Evolutionary conservation across 2,113 vertebrate species (phyloP).

Genomic region (Puma concolor): DNA sequence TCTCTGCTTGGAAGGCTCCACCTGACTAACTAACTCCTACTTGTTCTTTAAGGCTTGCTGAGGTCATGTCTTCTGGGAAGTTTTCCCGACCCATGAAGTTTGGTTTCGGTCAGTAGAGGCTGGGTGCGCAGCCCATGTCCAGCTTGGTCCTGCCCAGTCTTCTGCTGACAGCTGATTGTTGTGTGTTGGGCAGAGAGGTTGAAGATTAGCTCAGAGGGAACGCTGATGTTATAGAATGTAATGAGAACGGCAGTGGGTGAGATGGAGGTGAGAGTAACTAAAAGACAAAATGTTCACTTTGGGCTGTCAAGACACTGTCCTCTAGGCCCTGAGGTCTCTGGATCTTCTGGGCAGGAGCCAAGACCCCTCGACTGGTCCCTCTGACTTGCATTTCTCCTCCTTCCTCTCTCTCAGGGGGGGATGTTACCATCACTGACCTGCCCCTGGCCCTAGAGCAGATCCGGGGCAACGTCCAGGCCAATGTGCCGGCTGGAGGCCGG

Average conservation of each 20-base stretch:
- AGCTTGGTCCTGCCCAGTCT: slow-evolving; percentile 3
- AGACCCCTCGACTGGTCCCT: slow-evolving; percentile 12
- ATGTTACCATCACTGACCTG: slow-evolving; percentile 92
- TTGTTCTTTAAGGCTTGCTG: slow-evolving; percentile 51
- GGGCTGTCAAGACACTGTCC: slow-evolving; percentile 5
- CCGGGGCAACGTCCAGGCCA: slow-evolving; percentile 87
- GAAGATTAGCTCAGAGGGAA: slow-evolving; percentile 72
- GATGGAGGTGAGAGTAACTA: background rate
- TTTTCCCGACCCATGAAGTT: slow-evolving; percentile 25
- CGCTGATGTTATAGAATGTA: slow-evolving; percentile 68
- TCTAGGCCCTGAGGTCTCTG: background rate
- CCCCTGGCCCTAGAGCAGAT: slow-evolving; percentile 89
- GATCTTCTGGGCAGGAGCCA: background rate
- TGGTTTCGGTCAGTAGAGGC: background rate
- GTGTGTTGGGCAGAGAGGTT: slow-evolving; percentile 58
- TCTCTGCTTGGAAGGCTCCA: slow-evolving; percentile 27
- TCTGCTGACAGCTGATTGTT: slow-evolving; percentile 65
- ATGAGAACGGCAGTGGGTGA: background rate
- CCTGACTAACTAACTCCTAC: slow-evolving; percentile 25
- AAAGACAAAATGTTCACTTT: slow-evolving; percentile 20
- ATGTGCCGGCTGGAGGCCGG: slow-evolving; percentile 81
- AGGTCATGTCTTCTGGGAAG: slow-evolving; percentile 60
- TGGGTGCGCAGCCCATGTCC: background rate
- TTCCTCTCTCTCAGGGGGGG: slow-evolving; percentile 85
- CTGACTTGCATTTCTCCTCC: slow-evolving; percentile 71